Evolutionary conservation across 2,888 invertebrate genomes (phyloP).

Genomic region (Phorcus lineatus): DNA sequence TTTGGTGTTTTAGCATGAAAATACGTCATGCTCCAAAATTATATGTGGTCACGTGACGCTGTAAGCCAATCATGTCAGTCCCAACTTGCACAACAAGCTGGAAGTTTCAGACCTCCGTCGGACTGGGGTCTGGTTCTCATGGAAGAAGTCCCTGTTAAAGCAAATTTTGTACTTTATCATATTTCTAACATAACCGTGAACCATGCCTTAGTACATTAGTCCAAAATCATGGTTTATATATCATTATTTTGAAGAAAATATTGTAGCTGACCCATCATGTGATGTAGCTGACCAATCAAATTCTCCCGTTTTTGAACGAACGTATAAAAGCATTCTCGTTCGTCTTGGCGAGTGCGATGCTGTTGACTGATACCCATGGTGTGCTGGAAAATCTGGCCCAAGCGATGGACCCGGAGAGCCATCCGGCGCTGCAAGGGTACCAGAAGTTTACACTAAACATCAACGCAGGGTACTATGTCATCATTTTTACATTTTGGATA

Average conservation of each 20-base stretch:
- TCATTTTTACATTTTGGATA: conserved; percentile 65
- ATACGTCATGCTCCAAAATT: background rate
- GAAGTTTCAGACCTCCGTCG: conserved; percentile 23
- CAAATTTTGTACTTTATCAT: background rate
- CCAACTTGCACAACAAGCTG: conserved; percentile 27
- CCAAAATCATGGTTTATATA: background rate
- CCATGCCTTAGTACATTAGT: background rate
- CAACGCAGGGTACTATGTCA: conserved; percentile 76
- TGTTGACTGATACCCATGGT: conserved; percentile 63
- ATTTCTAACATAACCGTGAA: background rate
- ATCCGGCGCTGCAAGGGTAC: conserved; percentile 77
- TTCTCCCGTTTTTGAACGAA: conserved; percentile 60
- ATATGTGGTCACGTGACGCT: conserved; percentile 25
- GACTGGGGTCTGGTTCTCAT: background rate
- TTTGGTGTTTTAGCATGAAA: no score
- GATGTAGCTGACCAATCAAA: conserved; percentile 71
- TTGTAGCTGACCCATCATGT: conserved; percentile 60
- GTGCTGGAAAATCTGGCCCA: conserved; percentile 66
- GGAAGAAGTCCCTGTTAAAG: background rate
- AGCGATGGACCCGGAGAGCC: conserved; percentile 78
- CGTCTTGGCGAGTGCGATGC: conserved; percentile 62
- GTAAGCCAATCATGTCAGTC: conserved; percentile 21
- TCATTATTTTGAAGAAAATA: conserved; percentile 4
- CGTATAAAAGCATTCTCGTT: conserved; percentile 60
- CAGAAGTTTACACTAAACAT: conserved; percentile 76